A percentile compares a stretch with the other conserved stretches of the same genome.
These are phyloP conservation scores for Austrofundulus limnaeus DNA, from an alignment of 2,113 vertebrate species.

Conservation along the genomic window DNA sequence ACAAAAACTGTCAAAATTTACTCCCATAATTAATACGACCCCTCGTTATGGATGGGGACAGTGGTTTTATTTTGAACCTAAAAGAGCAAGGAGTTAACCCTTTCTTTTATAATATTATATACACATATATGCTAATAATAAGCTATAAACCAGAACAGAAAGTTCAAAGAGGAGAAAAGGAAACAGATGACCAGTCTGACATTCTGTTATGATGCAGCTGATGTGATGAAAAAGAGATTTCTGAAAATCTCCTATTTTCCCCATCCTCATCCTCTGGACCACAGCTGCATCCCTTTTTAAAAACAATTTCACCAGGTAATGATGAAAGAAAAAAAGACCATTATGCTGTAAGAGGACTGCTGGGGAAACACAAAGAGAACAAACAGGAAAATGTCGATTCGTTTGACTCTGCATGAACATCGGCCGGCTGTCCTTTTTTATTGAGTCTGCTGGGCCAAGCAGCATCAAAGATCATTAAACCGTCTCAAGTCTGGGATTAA, in stretches of 20 bases:
- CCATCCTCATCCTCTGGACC: neutral
- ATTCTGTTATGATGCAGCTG: neutral
- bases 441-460: neutral
- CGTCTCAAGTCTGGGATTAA: neutral
- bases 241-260: neutral
- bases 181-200: neutral
- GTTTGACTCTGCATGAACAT: neutral
- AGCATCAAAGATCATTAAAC: neutral
- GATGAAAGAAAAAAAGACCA: neutral
- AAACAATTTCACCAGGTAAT: neutral
- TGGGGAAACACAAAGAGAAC: neutral
- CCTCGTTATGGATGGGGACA: too few species aligned
- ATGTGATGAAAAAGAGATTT: constrained; percentile 6
- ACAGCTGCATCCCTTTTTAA: constrained; percentile 1
- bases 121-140: constrained; percentile 5
- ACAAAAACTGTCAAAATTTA: too few species aligned
- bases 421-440: neutral
- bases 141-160: constrained; percentile 21
- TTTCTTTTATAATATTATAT: neutral
- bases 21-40: too few species aligned
- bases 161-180: constrained; percentile 2
- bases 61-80: neutral
- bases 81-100: neutral
- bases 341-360: neutral
- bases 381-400: constrained; percentile 1